Percentiles rank a stretch among this genome's conserved stretches.
phyloP scores from a whole-genome alignment of 2,888 invertebrate species.

The Craniophora ligustri region DNA sequence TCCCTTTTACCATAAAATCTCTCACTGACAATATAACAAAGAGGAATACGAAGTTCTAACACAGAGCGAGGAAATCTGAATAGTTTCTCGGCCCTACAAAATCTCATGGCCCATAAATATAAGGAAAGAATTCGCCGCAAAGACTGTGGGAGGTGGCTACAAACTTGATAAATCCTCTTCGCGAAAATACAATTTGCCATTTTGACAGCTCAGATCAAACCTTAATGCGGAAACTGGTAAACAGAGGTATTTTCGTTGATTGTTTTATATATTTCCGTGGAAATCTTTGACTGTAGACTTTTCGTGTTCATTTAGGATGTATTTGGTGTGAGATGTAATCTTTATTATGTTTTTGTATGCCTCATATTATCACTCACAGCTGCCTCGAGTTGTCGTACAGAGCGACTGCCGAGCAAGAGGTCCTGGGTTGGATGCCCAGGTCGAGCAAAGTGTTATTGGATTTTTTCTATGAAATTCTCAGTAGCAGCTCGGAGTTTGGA shows the following conservation, averaged over 20 bases:
- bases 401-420: too few species aligned
- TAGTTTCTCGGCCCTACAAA: slow-evolving; percentile 14
- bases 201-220: slow-evolving; percentile 43
- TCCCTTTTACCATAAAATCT: neutral
- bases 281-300: slow-evolving; percentile 10
- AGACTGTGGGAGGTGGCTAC: slow-evolving; percentile 10
- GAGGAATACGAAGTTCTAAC: neutral
- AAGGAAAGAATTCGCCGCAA: slow-evolving; percentile 11
- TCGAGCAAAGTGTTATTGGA: too few species aligned
- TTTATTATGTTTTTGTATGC: too few species aligned
- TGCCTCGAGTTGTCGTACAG: too few species aligned
- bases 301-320: slow-evolving; percentile 7
- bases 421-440: too few species aligned
- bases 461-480: too few species aligned
- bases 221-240: slow-evolving; percentile 21
- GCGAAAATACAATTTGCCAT: slow-evolving; percentile 38
- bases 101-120: slow-evolving; percentile 16
- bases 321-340: too few species aligned
- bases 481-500: too few species aligned
- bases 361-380: too few species aligned
- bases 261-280: slow-evolving; percentile 21
- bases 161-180: slow-evolving; percentile 40
- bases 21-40: neutral
- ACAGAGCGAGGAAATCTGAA: slow-evolving; percentile 4
- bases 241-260: slow-evolving; percentile 18